These are phyloP conservation scores for Corythornis leucogaster DNA, from an alignment of 2,797 vertebrate genomes.

Conservation along the genomic window DNA sequence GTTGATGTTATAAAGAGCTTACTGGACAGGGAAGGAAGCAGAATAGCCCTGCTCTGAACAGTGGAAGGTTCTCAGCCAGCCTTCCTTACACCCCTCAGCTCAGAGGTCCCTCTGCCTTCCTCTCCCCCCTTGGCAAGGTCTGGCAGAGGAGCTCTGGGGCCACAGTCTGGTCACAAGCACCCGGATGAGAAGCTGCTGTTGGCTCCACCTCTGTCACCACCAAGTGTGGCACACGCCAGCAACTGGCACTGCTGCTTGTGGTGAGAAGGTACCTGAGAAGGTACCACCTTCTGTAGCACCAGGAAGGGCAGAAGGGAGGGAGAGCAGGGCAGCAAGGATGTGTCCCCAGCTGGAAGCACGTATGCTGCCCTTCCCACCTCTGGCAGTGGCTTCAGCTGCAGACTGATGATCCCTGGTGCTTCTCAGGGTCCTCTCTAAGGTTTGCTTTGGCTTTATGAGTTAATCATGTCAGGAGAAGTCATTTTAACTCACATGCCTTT, in stretches of 20 bases:
- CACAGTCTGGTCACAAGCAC: neutral
- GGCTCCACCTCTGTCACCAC: neutral
- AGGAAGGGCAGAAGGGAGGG: constrained; percentile 29
- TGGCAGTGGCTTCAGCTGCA: constrained; percentile 54
- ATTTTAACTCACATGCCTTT: constrained; percentile 75
- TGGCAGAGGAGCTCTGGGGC: neutral
- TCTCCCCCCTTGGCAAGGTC: neutral
- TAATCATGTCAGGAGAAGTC: constrained; percentile 72
- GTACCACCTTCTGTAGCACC: neutral
- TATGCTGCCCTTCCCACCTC: constrained; percentile 34
- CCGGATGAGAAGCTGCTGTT: neutral
- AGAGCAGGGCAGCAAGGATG: constrained; percentile 21
- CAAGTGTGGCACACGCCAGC: fast-evolving
- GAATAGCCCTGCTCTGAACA: neutral
- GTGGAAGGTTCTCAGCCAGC: neutral
- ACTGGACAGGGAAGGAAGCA: neutral
- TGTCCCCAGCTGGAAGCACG: constrained; percentile 46
- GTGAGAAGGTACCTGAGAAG: neutral
- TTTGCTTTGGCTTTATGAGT: constrained; percentile 70
- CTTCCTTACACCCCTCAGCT: neutral
- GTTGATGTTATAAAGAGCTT: neutral
- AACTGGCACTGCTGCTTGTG: neutral
- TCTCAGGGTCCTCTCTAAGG: constrained; percentile 65
- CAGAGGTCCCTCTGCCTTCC: neutral
- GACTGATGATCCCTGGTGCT: neutral